Base-by-base conservation (phyloP, 2,888 invertebrate genomes). In the Arctia plantaginis region DNA sequence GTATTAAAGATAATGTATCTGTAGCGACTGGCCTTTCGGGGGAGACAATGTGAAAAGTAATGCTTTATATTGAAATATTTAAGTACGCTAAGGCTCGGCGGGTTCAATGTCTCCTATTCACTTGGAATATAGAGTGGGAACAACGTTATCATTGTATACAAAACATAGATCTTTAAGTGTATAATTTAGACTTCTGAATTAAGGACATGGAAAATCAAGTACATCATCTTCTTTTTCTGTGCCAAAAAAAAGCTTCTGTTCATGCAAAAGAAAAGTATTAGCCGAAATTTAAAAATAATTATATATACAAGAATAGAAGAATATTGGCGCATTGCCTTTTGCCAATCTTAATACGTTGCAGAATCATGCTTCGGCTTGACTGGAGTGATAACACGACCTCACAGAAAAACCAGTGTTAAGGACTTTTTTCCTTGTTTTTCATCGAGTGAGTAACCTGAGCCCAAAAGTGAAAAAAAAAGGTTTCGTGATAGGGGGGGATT, bases 1-100 rank as follows among this genome's bases (percentile, higher is more conserved):
- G 71, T 51, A 74, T 74, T 74, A 64, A 67, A 71, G 44, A 44
- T 20, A 74, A 47, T 66, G 66, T 66, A 66, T 55, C n/a, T 70
- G 66, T 74, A 74, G 15, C 66, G 44, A 20, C 41, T 62, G 33
- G 64, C 66, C 74, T 62, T 74, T 71, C 27, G 65, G 6, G 59
- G 70, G 62, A 71, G 62, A 74, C 74, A 74, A 74, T 71, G 74
- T 71, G 44, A 27, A 23, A 67, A 71, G 62, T 20, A 67, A 67
- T 44, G 62, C 66, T 66, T 67, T 74, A 64, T 67, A 64, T 67
- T 65, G 51, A 70, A 66, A 47, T 27, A 47, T 71, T 70, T 66
- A 55, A 39, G 8, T 39, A 44, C 39, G 30, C 33, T 44, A 68
- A 64, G 23, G 27, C 41, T 70, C 35, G n/a, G 69, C 27, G 8